Evolutionary conservation across 2,797 vertebrate genomes (phyloP).

Genomic region (Bradypodion pumilum): DNA sequence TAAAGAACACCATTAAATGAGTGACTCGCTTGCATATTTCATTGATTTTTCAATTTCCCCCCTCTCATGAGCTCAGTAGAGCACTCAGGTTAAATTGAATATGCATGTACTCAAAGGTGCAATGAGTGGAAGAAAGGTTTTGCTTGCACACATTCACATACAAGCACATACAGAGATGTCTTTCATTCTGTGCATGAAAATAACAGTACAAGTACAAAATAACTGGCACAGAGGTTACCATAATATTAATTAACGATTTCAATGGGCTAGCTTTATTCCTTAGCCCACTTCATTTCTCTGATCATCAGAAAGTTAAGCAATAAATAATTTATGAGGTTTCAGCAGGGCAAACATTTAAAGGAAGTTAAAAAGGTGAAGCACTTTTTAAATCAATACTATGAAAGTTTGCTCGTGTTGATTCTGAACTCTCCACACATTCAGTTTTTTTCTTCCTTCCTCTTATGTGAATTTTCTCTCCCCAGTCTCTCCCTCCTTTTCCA

Average conservation of each 20-base stretch:
- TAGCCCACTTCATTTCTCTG: slow-evolving; percentile 23
- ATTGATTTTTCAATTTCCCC: too few species aligned
- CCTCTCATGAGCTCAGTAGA: too few species aligned
- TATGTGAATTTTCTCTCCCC: not conserved
- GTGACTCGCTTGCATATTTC: too few species aligned
- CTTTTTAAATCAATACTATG: slow-evolving; percentile 35
- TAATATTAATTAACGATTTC: slow-evolving; percentile 27
- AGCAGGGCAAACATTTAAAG: slow-evolving; percentile 18
- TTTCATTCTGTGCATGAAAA: slow-evolving; percentile 8
- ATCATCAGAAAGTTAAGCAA: slow-evolving; percentile 42
- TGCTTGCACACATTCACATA: too few species aligned
- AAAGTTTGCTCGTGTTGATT: not conserved
- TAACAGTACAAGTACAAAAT: not conserved
- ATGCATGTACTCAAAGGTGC: not conserved
- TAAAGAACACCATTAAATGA: too few species aligned
- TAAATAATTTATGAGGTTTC: slow-evolving; percentile 39
- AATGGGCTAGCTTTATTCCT: slow-evolving; percentile 7
- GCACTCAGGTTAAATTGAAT: not conserved
- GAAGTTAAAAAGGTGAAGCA: slow-evolving; percentile 37
- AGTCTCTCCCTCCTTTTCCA: not conserved
- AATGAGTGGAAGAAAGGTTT: not conserved
- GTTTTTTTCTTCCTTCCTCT: slow-evolving; percentile 6
- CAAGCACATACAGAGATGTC: not conserved
- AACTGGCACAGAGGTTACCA: slow-evolving; percentile 18
- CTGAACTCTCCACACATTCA: slow-evolving; percentile 8